Conservation (phyloP, 1,140 invertebrate genomes). For the Pogonus chalceus region DNA sequence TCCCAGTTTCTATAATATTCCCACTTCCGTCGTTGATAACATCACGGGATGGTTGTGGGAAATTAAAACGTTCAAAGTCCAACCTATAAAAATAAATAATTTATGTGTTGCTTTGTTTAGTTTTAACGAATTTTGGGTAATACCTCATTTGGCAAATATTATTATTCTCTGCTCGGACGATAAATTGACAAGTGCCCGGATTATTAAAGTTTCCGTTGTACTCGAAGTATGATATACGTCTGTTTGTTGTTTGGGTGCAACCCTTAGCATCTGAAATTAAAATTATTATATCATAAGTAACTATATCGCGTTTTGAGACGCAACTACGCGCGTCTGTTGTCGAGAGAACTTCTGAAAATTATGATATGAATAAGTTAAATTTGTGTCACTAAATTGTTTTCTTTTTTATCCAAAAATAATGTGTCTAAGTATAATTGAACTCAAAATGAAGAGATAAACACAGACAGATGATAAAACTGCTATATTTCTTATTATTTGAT, state of each 20-base stretch:
- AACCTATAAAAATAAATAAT: conserved; percentile 16
- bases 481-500: too few species aligned
- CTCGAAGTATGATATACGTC: conserved; percentile 23
- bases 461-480: too few species aligned
- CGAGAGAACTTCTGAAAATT: too few species aligned
- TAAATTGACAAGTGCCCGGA: conserved; percentile 17
- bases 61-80: conserved; percentile 18
- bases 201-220: conserved; percentile 4
- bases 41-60: conserved; percentile 12
- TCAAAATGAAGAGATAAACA: too few species aligned
- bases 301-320: not conserved
- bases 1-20: not conserved
- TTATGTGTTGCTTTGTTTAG: not conserved
- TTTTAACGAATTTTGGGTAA: not conserved
- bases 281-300: conserved; percentile 7
- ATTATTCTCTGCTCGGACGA: conserved; percentile 20
- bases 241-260: conserved; percentile 20
- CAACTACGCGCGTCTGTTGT: too few species aligned
- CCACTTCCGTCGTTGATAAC: not conserved
- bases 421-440: too few species aligned
- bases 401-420: too few species aligned
- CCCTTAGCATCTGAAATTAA: conserved; percentile 12
- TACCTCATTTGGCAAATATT: conserved; percentile 31
- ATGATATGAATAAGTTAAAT: too few species aligned
- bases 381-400: too few species aligned